Conservation (phyloP, 2,113 vertebrate genomes). For the Tinamus guttatus region DNA sequence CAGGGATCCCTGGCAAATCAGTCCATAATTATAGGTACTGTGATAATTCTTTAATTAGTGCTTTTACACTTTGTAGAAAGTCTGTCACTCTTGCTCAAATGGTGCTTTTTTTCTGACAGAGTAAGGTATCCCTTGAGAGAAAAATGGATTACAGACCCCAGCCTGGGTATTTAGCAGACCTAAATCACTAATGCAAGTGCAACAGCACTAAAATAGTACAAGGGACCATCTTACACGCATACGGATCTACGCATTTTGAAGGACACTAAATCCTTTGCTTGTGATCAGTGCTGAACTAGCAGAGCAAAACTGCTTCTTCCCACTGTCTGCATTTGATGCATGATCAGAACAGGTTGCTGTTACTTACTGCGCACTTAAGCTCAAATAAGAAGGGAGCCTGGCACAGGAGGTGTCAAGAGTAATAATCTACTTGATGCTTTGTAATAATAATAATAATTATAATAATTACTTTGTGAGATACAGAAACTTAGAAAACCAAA, state of each 20-base stretch:
- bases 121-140: not conserved
- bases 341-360: not conserved
- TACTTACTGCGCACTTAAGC: not conserved
- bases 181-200: not conserved
- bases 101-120: not conserved
- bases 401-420: not conserved
- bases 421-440: not conserved
- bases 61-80: not conserved
- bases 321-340: not conserved
- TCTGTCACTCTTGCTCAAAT: not conserved
- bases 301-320: not conserved
- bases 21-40: not conserved
- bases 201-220: not conserved
- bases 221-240: accelerated
- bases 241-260: not conserved
- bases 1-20: not conserved
- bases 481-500: not conserved
- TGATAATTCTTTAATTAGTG: not conserved
- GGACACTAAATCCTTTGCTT: not conserved
- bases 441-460: no score
- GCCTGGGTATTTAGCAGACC: not conserved
- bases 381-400: not conserved
- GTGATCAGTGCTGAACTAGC: not conserved
- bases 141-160: not conserved
- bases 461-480: not conserved